These are phyloP conservation scores for Drosophila takahashii DNA, from an alignment of 1,140 invertebrate species.

Conservation along the genomic window DNA sequence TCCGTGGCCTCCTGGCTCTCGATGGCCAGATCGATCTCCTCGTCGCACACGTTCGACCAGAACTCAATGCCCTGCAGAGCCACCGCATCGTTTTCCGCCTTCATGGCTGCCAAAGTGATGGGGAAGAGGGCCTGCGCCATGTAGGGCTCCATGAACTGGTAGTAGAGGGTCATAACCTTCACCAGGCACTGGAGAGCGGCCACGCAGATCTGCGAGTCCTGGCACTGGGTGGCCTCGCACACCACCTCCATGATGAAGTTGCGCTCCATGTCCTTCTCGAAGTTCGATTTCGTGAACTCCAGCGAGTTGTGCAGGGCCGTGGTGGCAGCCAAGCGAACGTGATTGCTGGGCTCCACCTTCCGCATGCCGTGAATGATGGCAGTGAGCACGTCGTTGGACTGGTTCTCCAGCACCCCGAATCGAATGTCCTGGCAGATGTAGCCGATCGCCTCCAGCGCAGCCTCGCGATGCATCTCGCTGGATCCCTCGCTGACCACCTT, in stretches of 20 bases:
- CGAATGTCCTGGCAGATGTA: conserved; percentile 94
- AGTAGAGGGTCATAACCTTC: conserved; percentile 99
- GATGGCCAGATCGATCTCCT: conserved; percentile 98
- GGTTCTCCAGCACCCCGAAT: conserved; percentile 94
- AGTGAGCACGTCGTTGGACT: conserved; percentile 98
- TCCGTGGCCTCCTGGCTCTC: conserved; percentile 97
- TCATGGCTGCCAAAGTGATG: conserved; percentile 99
- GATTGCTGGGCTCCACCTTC: conserved; percentile 92
- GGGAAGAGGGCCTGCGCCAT: conserved; percentile 99
- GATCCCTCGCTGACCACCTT: conserved; percentile 95
- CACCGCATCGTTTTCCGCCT: conserved; percentile 97
- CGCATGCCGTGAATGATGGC: conserved; percentile 99
- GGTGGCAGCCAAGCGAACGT: conserved; percentile 97
- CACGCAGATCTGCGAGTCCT: conserved; percentile 95
- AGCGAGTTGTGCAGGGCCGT: conserved; percentile 98
- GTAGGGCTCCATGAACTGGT: conserved; percentile 99
- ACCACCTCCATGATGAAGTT: conserved; percentile 99
- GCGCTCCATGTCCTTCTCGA: conserved; percentile 98
- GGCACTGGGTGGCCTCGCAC: conserved; percentile 94
- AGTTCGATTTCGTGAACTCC: conserved; percentile 99
- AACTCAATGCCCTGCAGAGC: conserved; percentile 99
- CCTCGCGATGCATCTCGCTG: conserved; percentile 97
- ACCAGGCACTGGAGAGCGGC: conserved; percentile 99
- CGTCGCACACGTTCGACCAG: conserved; percentile 99
- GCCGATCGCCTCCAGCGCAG: conserved; percentile 98